These are phyloP conservation scores for Darevskia mixta DNA, from an alignment of 2,797 vertebrate genomes.

Conservation along the genomic window DNA sequence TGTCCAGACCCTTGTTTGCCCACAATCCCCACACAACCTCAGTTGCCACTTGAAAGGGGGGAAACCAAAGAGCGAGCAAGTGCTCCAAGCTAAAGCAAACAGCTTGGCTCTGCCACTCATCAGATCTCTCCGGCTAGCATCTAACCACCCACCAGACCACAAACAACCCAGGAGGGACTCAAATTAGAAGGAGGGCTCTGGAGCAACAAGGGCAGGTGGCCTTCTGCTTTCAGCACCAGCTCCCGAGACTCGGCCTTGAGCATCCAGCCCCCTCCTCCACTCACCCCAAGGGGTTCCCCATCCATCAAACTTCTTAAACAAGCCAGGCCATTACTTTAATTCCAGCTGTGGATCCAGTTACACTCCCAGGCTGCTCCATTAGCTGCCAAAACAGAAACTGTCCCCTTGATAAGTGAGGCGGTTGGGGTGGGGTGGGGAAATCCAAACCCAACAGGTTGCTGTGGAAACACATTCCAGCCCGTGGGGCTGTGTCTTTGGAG, in stretches of 20 bases:
- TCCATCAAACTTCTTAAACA: slow-evolving; percentile 37
- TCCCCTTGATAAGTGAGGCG: slow-evolving; percentile 13
- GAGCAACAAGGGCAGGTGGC: slow-evolving; percentile 24
- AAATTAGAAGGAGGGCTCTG: neutral
- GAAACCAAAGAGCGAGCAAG: neutral
- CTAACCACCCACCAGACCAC: slow-evolving; percentile 21
- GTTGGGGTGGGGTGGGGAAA: neutral
- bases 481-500: slow-evolving; percentile 9
- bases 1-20: neutral
- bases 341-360: slow-evolving; percentile 35
- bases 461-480: slow-evolving; percentile 40
- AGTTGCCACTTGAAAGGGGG: neutral
- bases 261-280: neutral
- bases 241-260: neutral
- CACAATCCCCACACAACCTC: slow-evolving; percentile 5
- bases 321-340: slow-evolving; percentile 40
- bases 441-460: slow-evolving; percentile 27
- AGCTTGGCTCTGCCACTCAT: slow-evolving; percentile 1
- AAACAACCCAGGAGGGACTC: neutral
- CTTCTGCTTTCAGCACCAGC: slow-evolving; percentile 21
- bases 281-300: slow-evolving; percentile 23
- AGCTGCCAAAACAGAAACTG: slow-evolving; percentile 37
- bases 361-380: slow-evolving; percentile 12
- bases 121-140: neutral
- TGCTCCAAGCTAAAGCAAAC: neutral